Percentiles rank a stretch among this genome's conserved stretches.
These are phyloP conservation scores for Chlorocebus sabaeus DNA, from an alignment of 2,113 vertebrate species.

Conservation along the genomic window DNA sequence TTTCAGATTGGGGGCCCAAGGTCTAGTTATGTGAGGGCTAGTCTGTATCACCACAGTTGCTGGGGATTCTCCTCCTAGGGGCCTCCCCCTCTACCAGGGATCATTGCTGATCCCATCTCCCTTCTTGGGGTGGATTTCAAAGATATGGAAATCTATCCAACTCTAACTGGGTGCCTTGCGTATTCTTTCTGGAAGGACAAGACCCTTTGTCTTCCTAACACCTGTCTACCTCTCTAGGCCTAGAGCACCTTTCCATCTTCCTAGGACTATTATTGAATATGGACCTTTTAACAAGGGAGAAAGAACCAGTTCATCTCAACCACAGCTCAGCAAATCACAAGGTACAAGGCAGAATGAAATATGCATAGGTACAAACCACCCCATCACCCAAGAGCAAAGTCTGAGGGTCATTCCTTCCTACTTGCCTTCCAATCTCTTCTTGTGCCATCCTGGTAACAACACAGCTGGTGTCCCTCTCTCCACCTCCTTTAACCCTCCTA, in stretches of 20 bases:
- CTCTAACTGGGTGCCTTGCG: background rate
- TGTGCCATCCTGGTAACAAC: background rate
- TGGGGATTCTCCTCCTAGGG: background rate
- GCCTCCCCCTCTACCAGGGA: background rate
- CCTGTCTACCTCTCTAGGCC: background rate
- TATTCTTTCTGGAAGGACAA: background rate
- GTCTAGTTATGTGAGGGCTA: background rate
- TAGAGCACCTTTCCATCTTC: background rate
- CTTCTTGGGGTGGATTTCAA: conserved; percentile 9
- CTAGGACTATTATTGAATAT: background rate
- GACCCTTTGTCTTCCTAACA: background rate
- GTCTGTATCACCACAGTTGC: background rate
- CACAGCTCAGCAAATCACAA: background rate
- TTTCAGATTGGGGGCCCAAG: background rate
- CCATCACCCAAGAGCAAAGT: background rate
- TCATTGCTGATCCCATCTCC: background rate
- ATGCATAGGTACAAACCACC: background rate
- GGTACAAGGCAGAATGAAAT: background rate
- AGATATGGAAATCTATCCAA: conserved; percentile 2
- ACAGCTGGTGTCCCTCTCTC: background rate
- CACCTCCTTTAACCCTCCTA: background rate
- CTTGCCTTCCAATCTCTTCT: background rate
- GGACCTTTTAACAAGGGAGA: background rate
- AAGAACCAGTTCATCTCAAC: background rate
- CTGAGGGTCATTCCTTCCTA: background rate